Conservation (phyloP, 64 coral and sea anemone genomes). For the Actinia equina region DNA sequence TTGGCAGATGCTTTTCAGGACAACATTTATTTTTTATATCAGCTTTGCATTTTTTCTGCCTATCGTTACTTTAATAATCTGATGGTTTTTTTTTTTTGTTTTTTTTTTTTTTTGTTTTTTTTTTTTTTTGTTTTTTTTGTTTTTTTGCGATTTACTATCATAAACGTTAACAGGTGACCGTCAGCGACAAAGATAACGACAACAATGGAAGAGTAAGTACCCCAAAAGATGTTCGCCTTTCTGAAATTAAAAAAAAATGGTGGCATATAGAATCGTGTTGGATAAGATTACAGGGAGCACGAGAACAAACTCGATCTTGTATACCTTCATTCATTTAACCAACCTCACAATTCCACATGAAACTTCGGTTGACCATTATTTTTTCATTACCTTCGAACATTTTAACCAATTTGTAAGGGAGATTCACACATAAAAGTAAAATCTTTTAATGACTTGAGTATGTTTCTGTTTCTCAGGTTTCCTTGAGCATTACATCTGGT, state of each 20-base stretch:
- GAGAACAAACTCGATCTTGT: too few species aligned
- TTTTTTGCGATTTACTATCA: background rate
- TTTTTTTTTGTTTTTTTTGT: background rate
- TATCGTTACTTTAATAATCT: background rate
- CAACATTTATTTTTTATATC: background rate
- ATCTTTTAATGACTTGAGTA: too few species aligned
- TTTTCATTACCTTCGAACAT: too few species aligned
- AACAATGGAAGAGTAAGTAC: constrained; percentile 45
- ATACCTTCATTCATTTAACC: too few species aligned
- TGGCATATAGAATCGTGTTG: too few species aligned
- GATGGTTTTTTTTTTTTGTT: too few species aligned
- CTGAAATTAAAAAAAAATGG: too few species aligned
- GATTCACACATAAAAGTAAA: too few species aligned
- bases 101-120: background rate
- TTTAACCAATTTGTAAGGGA: too few species aligned
- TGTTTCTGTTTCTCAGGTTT: constrained; percentile 22
- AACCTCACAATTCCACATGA: too few species aligned
- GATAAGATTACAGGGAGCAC: too few species aligned
- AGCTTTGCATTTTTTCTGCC: background rate
- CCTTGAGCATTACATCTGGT: constrained; percentile 32
- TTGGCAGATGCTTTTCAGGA: background rate
- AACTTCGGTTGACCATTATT: too few species aligned
- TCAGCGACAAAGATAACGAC: constrained; percentile 52
- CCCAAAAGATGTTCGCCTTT: background rate
- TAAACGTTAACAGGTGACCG: constrained; percentile 38